Percentiles rank a stretch among this genome's conserved stretches.
Conservation (phyloP, 1,140 invertebrate species). For the Mamestra configurata region DNA sequence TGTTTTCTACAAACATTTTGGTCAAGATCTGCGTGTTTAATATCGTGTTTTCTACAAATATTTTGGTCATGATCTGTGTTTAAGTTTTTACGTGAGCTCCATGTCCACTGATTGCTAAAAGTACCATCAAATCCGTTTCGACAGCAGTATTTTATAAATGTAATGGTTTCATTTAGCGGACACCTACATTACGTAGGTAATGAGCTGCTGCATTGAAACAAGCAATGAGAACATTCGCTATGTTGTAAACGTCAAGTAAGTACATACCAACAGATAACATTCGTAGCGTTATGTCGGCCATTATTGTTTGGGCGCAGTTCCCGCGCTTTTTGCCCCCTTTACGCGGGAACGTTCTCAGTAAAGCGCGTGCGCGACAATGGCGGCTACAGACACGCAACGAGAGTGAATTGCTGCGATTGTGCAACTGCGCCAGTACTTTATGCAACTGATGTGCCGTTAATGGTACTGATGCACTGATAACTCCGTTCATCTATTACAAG, state of each 20-base stretch:
- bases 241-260: slow-evolving; percentile 75
- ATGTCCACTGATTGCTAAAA: not conserved
- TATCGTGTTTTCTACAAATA: slow-evolving; percentile 53
- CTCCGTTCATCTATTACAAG: slow-evolving; percentile 44
- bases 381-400: slow-evolving; percentile 73
- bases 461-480: slow-evolving; percentile 68
- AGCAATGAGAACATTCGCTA: slow-evolving; percentile 80
- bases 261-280: slow-evolving; percentile 77
- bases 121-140: not conserved
- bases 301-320: slow-evolving; percentile 81
- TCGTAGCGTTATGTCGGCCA: slow-evolving; percentile 84
- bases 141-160: not conserved
- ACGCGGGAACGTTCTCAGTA: slow-evolving; percentile 87
- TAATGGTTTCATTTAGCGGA: slow-evolving; percentile 18
- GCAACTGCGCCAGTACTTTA: slow-evolving; percentile 74
- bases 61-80: not conserved
- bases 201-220: slow-evolving; percentile 56
- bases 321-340: slow-evolving; percentile 85
- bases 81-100: not conserved
- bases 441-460: slow-evolving; percentile 85
- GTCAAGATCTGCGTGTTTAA: not conserved
- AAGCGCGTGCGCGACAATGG: slow-evolving; percentile 84
- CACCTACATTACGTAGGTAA: slow-evolving; percentile 8
- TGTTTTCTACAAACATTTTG: slow-evolving; percentile 54
- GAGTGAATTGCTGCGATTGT: slow-evolving; percentile 82